Base-by-base conservation (phyloP, 1,140 invertebrate species). In the Lerema accius region DNA sequence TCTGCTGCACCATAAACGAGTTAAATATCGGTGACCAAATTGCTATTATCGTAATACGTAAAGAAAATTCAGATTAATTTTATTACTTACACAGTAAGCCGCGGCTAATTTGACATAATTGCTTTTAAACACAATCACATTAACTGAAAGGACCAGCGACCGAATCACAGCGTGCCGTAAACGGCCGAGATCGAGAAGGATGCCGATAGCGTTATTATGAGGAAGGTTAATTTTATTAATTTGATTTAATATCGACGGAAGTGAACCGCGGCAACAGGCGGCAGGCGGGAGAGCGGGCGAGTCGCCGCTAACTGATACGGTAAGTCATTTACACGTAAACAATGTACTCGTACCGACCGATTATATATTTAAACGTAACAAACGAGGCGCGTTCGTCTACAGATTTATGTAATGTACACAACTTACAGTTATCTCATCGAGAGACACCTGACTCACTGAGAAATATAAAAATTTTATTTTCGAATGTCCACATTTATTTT, bases 271-370 rank as follows among this genome's bases (percentile, higher is more conserved):
- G 28, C 28, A 32, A 32, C 7, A 7, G 49, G n/a, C n/a, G n/a
- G n/a, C 26, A 35, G 23, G 15, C 14, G 49, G 32, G 28, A 51
- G 49, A 15, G 49, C 50, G 50, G 32, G 50, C n/a, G 50, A 40
- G 50, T 35, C 50, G 50, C 50, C 35, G 32, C 32, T 26, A 26
- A 53, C 50, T 53, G 50, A 40, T 53, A 53, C 50, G 50, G 50
- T 39, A 40, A 53, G 16, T 40, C 50, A 14, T 53, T 40, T 40
- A 39, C 32, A 39, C 32, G 50, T 40, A 53, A 53, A 53, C 50
- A 40, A 53, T 53, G 50, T 53, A 53, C 50, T 40, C 28, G 28
- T 9, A 32, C 28, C 28, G 28, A 9, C 15, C 32, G 50, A 53
- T 53, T 53, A 53, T 53, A 48, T 48, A 39, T 53, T 49, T 40